Conservation (phyloP, 2,888 invertebrate species). For the Erebia palarica region DNA sequence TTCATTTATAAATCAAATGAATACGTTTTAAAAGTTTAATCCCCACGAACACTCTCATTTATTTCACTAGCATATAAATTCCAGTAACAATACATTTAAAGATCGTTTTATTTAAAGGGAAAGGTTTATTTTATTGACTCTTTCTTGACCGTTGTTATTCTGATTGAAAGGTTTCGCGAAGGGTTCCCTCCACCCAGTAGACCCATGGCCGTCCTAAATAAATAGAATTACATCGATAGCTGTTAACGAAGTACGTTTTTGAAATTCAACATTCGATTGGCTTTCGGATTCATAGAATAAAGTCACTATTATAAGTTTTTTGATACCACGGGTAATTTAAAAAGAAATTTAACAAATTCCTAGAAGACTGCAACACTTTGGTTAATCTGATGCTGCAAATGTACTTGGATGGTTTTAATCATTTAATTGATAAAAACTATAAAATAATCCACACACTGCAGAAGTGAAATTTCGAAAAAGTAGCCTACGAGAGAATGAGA, state of each 20-base stretch:
- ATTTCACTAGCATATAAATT: background rate
- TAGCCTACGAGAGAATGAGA: too few relatives aligned
- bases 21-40: too few relatives aligned
- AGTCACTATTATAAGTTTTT: background rate
- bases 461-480: too few relatives aligned
- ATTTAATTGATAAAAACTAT: too few relatives aligned
- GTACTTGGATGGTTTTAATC: too few relatives aligned
- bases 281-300: background rate
- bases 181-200: background rate
- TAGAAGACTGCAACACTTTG: too few relatives aligned
- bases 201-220: constrained; percentile 7
- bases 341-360: too few relatives aligned
- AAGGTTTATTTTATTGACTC: constrained; percentile 18
- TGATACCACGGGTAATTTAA: too few relatives aligned
- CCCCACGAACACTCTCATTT: background rate
- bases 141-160: constrained; percentile 13
- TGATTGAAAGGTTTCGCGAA: constrained; percentile 6
- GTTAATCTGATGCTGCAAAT: too few relatives aligned
- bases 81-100: constrained; percentile 4
- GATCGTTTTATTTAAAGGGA: constrained; percentile 10
- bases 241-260: constrained; percentile 6
- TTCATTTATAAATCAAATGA: too few relatives aligned
- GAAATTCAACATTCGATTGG: background rate
- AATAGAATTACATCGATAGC: constrained; percentile 13
- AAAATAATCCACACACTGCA: too few relatives aligned